Conservation (phyloP, 2,888 invertebrate genomes). For the Epinotia nisella region DNA sequence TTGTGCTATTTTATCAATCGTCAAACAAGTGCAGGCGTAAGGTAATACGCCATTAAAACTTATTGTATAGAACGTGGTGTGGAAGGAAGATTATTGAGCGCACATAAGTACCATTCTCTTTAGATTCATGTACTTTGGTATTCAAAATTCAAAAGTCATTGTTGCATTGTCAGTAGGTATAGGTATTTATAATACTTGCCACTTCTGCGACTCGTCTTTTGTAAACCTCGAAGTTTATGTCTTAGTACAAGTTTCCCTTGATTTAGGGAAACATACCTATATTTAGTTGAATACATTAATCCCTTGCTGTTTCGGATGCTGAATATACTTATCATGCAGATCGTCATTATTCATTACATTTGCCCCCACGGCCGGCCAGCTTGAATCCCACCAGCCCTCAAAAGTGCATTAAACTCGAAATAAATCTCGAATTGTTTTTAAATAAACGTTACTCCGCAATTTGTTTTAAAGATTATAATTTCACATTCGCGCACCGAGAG, state of each 20-base stretch:
- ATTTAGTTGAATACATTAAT: neutral
- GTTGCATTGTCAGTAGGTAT: too few species aligned
- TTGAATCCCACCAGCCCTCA: neutral
- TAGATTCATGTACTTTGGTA: too few species aligned
- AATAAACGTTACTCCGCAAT: slow-evolving; percentile 23
- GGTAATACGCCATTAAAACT: too few species aligned
- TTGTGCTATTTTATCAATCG: neutral
- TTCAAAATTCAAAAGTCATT: too few species aligned
- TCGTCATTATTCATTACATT: neutral
- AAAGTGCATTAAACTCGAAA: slow-evolving; percentile 1
- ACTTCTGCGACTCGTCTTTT: too few species aligned
- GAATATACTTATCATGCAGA: neutral
- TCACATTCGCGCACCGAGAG: slow-evolving; percentile 24
- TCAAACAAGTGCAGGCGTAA: too few species aligned
- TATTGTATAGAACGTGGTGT: too few species aligned
- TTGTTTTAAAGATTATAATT: slow-evolving; percentile 26
- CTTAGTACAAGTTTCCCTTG: neutral
- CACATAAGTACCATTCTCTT: too few species aligned
- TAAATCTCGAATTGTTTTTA: slow-evolving; percentile 21
- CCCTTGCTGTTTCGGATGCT: neutral
- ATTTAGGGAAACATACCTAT: neutral
- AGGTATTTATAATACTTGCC: too few species aligned
- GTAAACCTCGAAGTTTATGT: neutral
- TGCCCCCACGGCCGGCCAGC: neutral
- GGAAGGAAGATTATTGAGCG: too few species aligned